phyloP scores from a whole-genome alignment of 2,113 vertebrate genomes.

The Andinoacara biseriatus region DNA sequence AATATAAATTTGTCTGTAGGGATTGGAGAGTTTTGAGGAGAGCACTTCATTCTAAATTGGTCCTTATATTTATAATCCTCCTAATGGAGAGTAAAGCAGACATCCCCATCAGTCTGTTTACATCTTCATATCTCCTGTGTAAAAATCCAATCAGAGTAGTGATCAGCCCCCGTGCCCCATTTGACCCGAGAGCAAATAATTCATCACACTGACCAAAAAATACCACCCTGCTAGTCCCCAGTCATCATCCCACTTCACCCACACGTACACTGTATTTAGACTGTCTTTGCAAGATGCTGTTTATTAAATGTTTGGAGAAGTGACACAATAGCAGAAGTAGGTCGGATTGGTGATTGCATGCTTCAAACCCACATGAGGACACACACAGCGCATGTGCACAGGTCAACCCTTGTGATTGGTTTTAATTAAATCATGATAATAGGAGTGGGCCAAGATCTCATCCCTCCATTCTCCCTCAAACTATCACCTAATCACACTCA shows the following conservation, averaged over 20 bases:
- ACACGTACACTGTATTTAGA: constrained; percentile 2
- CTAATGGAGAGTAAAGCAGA: constrained; percentile 14
- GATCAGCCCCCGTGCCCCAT: background rate
- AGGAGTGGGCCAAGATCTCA: constrained; percentile 6
- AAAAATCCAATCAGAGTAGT: constrained; percentile 44
- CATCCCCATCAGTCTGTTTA: background rate
- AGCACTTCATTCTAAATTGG: background rate
- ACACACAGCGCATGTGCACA: background rate
- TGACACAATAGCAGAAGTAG: background rate
- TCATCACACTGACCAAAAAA: constrained; percentile 37
- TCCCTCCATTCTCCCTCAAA: background rate
- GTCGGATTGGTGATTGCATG: background rate
- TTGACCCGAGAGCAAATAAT: constrained; percentile 35
- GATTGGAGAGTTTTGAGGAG: background rate
- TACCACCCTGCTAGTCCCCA: background rate
- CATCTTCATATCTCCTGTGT: constrained; percentile 5
- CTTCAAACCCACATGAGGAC: constrained; percentile 22
- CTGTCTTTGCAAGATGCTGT: background rate
- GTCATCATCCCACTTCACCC: constrained; percentile 2
- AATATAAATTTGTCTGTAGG: background rate
- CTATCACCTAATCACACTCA: constrained; percentile 3
- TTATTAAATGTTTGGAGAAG: background rate
- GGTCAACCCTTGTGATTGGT: constrained; percentile 20
- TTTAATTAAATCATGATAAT: constrained; percentile 60
- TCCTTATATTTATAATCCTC: constrained; percentile 3